Evolutionary conservation across 2,113 vertebrate genomes (phyloP).

Genomic region (Istiophorus platypterus): DNA sequence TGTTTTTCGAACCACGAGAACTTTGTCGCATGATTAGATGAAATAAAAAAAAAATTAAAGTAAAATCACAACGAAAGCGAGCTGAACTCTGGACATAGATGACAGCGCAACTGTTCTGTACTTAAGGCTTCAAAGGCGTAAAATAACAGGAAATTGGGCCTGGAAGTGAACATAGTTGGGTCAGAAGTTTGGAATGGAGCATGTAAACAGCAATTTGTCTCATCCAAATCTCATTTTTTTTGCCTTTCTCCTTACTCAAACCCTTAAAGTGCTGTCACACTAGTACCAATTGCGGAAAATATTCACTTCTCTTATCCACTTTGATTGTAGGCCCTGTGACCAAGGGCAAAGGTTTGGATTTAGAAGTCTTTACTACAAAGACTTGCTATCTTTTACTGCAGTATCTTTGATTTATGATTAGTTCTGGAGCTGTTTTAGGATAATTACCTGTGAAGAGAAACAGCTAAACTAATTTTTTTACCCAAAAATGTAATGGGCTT

Average conservation of each 20-base stretch:
- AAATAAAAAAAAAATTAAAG: too few relatives aligned
- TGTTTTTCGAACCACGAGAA: background rate
- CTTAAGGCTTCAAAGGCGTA: background rate
- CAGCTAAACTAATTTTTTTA: too few relatives aligned
- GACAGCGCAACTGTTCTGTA: too few relatives aligned
- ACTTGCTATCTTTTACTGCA: background rate
- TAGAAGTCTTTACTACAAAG: too few relatives aligned
- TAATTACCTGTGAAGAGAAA: too few relatives aligned
- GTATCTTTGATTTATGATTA: background rate
- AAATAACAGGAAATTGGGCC: too few relatives aligned
- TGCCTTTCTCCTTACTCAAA: background rate
- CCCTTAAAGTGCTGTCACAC: background rate
- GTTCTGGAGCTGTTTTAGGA: background rate
- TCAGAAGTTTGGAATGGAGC: too few relatives aligned
- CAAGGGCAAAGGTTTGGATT: too few relatives aligned
- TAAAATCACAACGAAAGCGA: background rate
- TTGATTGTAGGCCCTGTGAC: background rate
- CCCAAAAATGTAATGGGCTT: too few relatives aligned
- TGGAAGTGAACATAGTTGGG: background rate
- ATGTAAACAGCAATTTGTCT: background rate
- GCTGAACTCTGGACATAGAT: background rate
- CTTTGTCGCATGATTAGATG: background rate
- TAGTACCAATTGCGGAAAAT: too few relatives aligned
- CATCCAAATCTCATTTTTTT: background rate
- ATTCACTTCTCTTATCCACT: background rate